Percentiles rank a stretch among this genome's conserved stretches.
These are phyloP conservation scores for Oncopeltus fasciatus DNA, from an alignment of 1,140 invertebrate species.

Conservation along the genomic window DNA sequence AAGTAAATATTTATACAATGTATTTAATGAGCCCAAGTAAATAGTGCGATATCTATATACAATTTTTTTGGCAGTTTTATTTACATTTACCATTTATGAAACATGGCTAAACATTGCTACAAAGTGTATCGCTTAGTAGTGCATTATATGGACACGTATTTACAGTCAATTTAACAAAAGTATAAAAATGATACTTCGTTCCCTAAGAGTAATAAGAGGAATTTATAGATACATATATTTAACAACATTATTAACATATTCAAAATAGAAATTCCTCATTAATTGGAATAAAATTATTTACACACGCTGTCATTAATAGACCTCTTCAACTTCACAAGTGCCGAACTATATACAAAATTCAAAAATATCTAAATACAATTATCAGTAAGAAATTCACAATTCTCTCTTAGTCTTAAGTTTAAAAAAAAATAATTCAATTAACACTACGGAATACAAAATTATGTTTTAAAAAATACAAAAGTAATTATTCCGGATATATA, in stretches of 20 bases:
- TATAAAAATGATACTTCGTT: slow-evolving; percentile 12
- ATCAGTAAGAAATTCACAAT: background rate
- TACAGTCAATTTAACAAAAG: slow-evolving; percentile 7
- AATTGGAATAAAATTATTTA: background rate
- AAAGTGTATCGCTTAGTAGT: slow-evolving; percentile 3
- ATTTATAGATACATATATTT: background rate
- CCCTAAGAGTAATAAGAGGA: background rate
- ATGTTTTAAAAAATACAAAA: too few species aligned
- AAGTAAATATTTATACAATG: too few species aligned
- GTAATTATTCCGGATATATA: too few species aligned
- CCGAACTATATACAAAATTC: background rate
- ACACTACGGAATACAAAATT: too few species aligned
- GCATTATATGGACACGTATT: slow-evolving; percentile 3
- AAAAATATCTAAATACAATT: background rate
- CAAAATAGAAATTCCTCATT: slow-evolving; percentile 4
- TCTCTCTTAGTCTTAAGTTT: too few species aligned
- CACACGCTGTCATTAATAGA: background rate
- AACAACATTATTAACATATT: slow-evolving; percentile 4
- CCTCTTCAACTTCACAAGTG: background rate
- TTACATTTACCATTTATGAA: slow-evolving; percentile 7
- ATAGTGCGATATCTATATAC: slow-evolving; percentile 4
- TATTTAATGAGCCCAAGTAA: slow-evolving; percentile 5
- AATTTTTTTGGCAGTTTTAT: slow-evolving; percentile 1
- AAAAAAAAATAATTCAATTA: background rate
- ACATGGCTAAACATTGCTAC: slow-evolving; percentile 16